A percentile compares a stretch with the other conserved stretches of the same genome.
These are phyloP conservation scores for Heliothis virescens DNA, from an alignment of 1,140 invertebrate species.

Conservation along the genomic window DNA sequence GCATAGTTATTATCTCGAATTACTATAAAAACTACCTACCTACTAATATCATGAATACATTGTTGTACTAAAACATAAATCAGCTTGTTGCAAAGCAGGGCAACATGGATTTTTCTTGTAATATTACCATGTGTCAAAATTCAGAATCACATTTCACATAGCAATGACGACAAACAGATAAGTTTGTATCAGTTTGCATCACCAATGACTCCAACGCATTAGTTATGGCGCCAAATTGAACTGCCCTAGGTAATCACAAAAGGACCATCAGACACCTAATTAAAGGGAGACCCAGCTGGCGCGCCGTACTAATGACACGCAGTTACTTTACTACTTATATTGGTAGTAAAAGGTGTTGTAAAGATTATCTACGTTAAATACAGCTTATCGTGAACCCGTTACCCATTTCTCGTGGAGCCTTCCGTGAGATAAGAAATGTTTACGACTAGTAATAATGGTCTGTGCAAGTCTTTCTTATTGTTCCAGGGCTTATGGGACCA, in stretches of 20 bases:
- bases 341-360: conserved; percentile 23
- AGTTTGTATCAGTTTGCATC: too few relatives aligned
- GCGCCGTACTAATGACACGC: not conserved
- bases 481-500: not conserved
- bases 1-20: too few relatives aligned
- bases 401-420: conserved; percentile 20
- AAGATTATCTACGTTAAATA: not conserved
- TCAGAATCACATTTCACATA: too few relatives aligned
- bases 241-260: not conserved
- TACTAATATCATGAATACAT: too few relatives aligned
- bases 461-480: too few relatives aligned
- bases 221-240: not conserved
- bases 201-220: not conserved
- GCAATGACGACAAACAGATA: too few relatives aligned
- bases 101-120: too few relatives aligned
- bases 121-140: too few relatives aligned
- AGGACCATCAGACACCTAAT: not conserved
- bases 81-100: too few relatives aligned
- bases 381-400: conserved; percentile 10
- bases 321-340: not conserved
- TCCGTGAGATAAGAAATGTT: conserved; percentile 27
- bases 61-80: too few relatives aligned
- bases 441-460: not conserved
- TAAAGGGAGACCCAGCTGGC: not conserved
- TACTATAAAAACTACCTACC: too few relatives aligned